Evolutionary conservation across 2,888 invertebrate genomes (phyloP), one percentile per base, ranked within the genome.

Genomic region (Agriopis aurantiaria): DNA sequence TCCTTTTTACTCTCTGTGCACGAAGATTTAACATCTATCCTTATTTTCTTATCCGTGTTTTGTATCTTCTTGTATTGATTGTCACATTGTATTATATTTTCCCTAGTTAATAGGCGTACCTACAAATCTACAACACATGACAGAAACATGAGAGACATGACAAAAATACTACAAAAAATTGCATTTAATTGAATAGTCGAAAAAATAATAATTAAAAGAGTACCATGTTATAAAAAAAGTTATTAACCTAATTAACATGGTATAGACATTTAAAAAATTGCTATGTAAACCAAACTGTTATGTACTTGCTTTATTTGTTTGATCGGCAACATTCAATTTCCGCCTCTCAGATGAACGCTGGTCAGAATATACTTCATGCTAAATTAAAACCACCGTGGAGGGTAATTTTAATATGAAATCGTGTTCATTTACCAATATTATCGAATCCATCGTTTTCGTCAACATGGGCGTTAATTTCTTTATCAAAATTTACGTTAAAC

Each of bases 1-100:
- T 76, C 84, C 80, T 73, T 33, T 33, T 33, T 78, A 78, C 75
- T 77, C 68, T 82, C 79, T 83, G 46, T 79, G 86, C 85, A 87
- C 82, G 86, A 74, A 69, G 73, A 72, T 75, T 72, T 81, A 81
- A 79, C 71, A 59, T 77, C 67, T 82, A 71, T 79, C 64, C 75
- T 75, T 75, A 56, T 75, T 75, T 76, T 80, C 74, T 77, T 67
- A 33, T 71, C 76, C 76, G 74, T 75, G 75, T 81, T 78, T 72
- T 69, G 73, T 72, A 72, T 69, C 33, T n/a, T n/a, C n/a, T n/a
- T n/a, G n/a, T n/a, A n/a, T n/a, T n/a, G n/a, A n/a, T n/a, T n/a
- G 17, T 23, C 17, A 33, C 33, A 3, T 33, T 5, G 3, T 33
- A 33, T 33, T 3, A 33, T 33, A 3, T 33, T 33, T 33, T 33